phyloP scores from a whole-genome alignment of 2,797 vertebrate genomes.

The Macropodus opercularis region DNA sequence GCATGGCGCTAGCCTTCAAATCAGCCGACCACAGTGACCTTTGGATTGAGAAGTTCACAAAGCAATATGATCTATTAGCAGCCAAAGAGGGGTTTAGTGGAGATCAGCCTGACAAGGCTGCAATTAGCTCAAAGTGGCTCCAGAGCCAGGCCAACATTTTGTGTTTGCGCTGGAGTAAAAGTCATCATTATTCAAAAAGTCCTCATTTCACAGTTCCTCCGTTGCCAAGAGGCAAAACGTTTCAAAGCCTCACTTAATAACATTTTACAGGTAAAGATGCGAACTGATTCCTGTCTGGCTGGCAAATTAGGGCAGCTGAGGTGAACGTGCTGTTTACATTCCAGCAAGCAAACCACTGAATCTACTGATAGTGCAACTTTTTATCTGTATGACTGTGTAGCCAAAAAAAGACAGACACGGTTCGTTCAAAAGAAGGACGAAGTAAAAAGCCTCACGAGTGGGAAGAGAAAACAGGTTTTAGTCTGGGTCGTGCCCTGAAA shows the following conservation, averaged over 20 bases:
- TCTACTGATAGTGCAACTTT: conserved; percentile 6
- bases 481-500: background rate
- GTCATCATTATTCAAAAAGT: background rate
- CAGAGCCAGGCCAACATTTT: conserved; percentile 13
- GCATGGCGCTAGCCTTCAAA: conserved; percentile 23
- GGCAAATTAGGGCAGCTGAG: conserved; percentile 9
- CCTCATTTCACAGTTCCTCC: too few relatives aligned
- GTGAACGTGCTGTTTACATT: conserved; percentile 41
- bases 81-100: conserved; percentile 41
- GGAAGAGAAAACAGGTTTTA: conserved; percentile 8
- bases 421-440: conserved; percentile 14
- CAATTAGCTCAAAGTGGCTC: conserved; percentile 43
- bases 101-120: conserved; percentile 45
- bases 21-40: conserved; percentile 53
- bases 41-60: conserved; percentile 51
- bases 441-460: background rate
- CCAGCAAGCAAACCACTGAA: conserved; percentile 15
- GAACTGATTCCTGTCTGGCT: conserved; percentile 11
- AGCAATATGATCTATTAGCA: conserved; percentile 54
- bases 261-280: too few relatives aligned
- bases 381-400: conserved; percentile 15
- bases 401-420: background rate
- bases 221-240: too few relatives aligned
- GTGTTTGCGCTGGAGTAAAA: background rate
- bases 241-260: too few relatives aligned